Evolutionary conservation across 2,888 invertebrate genomes (phyloP), one percentile per base, ranked within the genome.

Genomic region (Nineta flava): DNA sequence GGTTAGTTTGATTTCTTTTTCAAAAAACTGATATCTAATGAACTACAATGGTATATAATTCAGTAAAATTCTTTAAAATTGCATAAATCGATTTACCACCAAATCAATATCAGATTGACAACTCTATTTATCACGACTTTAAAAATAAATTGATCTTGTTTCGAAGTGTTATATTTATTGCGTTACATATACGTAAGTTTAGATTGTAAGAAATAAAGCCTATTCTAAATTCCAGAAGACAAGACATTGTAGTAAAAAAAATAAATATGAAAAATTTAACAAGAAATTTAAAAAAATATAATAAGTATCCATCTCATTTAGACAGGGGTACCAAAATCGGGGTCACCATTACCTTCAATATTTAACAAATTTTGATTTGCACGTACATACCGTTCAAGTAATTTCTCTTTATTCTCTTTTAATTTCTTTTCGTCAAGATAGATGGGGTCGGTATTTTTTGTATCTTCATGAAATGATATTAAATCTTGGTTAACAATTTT

Each of bases 321-420:
- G 57, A 80, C 79, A 10, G 79, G 79, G 4, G 79, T 80, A 55
- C 79, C 79, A 63, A 79, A 79, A 67, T 77, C 79, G 0, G 79
- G 79, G 66, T 80, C 79, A 0, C 79, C 79, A 57, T 76, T 74
- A 43, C 78, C 78, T 54, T 71, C 71, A 2, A 66, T 65, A 52
- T 62, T 63, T 48, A 64, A 54, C 49, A 63, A 62, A 56, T 66
- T 67, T 16, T 66, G 64, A 55, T 68, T 49, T 16, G 49, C 49
- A 5, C 49, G 67, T 45, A 68, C 68, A 54, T 68, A 68, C 52
- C 67, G 61, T 51, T 67, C 67, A 53, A 68, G 57, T 35, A 68
- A 56, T 57, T 68, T 68, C 54, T 68, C 68, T 42, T 52, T 49
- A 42, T 53, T 56, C 40, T 53, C 52, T 12, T 50, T 50, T 15